Base-by-base conservation (phyloP, 1,140 invertebrate genomes). In the Brachionus angularis region DNA sequence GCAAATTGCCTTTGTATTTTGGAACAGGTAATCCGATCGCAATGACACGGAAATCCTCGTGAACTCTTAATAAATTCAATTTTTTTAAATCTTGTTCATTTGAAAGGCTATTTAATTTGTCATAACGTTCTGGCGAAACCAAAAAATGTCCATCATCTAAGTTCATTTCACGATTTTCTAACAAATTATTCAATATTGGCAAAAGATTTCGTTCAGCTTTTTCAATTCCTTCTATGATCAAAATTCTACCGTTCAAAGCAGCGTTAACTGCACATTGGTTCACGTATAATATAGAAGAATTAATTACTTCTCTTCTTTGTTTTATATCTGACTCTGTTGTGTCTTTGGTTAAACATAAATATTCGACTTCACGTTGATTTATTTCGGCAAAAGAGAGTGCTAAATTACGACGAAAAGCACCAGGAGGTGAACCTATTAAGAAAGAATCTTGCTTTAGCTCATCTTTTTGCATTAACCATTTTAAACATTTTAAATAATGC, bases 81-180 rank as follows among this genome's bases (percentile, higher is more conserved):
- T 83, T 83, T 67, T 91, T 85, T n/a, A 97, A 80, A 77, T 93
- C 88, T 74, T 88, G 78, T 73, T 64, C 42, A 70, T 10, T 23
- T 8, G 55, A 36, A 8, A 21, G 7, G n/a, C 10, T 39, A 21
- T 72, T 53, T 8, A 98, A 83, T 82, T 91, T 90, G 78, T 98
- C 93, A 79, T 94, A 98, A 82, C 91, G 86, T 2, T 86, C 79
- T 25, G 91, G 87, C 1, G 91, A 86, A 76, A 98, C 88, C 14
- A 98, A 83, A 80, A 96, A 93, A 73, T 93, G 83, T 0, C 95
- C 95, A 86, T 96, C 93, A 83, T 98, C 95, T 46, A 98, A 83
- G 80, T 97, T 91, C 93, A 98, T 96, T 82, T 98, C 94, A 55
- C 94, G 84, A 82, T 98, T 98, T 84, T 98, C 95, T n/a, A 98